Evolutionary conservation across 2,888 invertebrate genomes (phyloP).

Genomic region (Callosobruchus maculatus): DNA sequence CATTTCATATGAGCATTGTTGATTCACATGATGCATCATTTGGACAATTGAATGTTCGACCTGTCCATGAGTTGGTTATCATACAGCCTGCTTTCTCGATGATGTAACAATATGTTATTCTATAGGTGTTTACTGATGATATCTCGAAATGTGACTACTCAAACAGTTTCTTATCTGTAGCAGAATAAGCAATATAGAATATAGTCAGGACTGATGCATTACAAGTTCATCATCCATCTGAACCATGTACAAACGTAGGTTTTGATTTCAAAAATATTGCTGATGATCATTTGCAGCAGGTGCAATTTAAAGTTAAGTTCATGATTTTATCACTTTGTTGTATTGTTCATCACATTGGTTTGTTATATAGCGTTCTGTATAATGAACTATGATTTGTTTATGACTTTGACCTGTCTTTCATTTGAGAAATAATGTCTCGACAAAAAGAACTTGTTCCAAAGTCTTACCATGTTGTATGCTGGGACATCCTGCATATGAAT

Average conservation of each 20-base stretch:
- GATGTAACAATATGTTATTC: background rate
- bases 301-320: background rate
- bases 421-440: background rate
- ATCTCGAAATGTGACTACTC: background rate
- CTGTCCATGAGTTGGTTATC: background rate
- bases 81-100: background rate
- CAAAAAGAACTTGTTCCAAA: background rate
- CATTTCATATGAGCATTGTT: too few species aligned
- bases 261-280: background rate
- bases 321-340: background rate
- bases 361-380: background rate
- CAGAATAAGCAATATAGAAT: background rate
- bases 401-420: background rate
- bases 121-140: background rate
- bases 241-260: background rate
- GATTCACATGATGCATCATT: too few species aligned
- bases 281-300: background rate
- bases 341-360: background rate
- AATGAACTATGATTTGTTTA: background rate
- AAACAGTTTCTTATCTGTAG: background rate
- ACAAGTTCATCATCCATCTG: background rate
- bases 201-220: background rate
- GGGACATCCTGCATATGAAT: too few species aligned
- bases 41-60: background rate
- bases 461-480: too few species aligned